A percentile compares a stretch with the other conserved stretches of the same genome.
Conservation (phyloP, 2,888 invertebrate species). For the Oxyteleia sp. region DNA sequence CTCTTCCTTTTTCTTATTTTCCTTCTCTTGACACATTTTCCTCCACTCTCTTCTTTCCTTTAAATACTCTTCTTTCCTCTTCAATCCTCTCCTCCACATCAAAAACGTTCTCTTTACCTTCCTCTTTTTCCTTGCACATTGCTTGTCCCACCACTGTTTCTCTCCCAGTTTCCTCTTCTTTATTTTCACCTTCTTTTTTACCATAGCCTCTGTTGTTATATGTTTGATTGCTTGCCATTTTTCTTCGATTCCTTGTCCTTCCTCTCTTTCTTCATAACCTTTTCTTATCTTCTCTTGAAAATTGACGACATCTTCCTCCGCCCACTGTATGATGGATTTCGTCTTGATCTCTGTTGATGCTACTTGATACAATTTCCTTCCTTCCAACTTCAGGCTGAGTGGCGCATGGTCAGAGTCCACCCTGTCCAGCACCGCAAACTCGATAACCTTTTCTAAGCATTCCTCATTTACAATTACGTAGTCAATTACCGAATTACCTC, state of each 20-base stretch:
- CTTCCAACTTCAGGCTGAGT: no score
- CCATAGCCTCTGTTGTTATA: no score
- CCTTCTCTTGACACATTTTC: neutral
- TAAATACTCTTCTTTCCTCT: neutral
- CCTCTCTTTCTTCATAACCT: neutral
- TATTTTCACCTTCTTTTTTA: neutral
- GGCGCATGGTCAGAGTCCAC: no score
- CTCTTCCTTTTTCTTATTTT: neutral
- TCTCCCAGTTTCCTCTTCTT: neutral
- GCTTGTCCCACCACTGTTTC: neutral
- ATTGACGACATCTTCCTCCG: no score
- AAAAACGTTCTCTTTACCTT: neutral
- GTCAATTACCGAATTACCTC: conserved; percentile 64
- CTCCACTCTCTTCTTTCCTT: neutral
- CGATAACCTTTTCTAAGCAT: no score
- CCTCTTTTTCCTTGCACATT: neutral
- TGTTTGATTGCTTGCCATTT: neutral
- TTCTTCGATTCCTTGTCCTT: neutral
- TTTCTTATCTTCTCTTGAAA: no score
- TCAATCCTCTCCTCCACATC: neutral
- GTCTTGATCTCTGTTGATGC: no score
- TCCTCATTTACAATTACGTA: conserved; percentile 32
- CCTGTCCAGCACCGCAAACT: no score
- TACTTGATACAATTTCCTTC: no score
- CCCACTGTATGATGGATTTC: no score